Evolutionary conservation across 2,113 vertebrate genomes (phyloP).

Genomic region (Chascanopsetta lugubris): DNA sequence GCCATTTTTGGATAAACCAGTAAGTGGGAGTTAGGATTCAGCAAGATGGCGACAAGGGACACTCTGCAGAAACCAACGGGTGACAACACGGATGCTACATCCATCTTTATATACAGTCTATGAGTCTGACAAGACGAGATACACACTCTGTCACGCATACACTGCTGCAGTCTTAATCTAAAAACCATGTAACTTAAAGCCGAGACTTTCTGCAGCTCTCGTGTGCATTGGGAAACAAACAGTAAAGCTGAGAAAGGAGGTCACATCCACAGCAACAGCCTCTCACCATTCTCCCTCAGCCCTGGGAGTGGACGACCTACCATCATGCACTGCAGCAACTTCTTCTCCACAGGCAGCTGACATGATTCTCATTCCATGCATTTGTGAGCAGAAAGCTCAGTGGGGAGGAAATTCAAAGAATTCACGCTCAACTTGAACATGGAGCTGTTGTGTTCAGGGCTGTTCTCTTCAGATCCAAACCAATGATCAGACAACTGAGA

Average conservation of each 20-base stretch:
- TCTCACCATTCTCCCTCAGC: slow-evolving; percentile 16
- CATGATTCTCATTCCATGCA: slow-evolving; percentile 43
- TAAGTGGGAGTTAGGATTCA: too few species aligned
- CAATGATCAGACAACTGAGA: not conserved
- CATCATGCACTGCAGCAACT: not conserved
- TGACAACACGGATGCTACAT: too few species aligned
- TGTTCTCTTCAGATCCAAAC: not conserved
- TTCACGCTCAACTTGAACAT: slow-evolving; percentile 21
- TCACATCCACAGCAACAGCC: slow-evolving; percentile 27
- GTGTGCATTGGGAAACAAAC: slow-evolving; percentile 18
- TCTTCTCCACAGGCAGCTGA: slow-evolving; percentile 44
- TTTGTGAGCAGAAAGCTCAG: slow-evolving; percentile 36
- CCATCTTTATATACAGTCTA: too few species aligned
- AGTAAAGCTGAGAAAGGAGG: slow-evolving; percentile 40
- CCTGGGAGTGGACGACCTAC: slow-evolving; percentile 16
- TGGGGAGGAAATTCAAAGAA: slow-evolving; percentile 34
- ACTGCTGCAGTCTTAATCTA: slow-evolving; percentile 17
- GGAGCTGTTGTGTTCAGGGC: slow-evolving; percentile 7
- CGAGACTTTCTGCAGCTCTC: not conserved
- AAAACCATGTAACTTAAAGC: slow-evolving; percentile 37
- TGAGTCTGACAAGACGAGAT: slow-evolving; percentile 3
- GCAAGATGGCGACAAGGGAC: too few species aligned
- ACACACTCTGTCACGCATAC: not conserved
- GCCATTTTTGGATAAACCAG: too few species aligned
- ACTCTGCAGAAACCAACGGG: too few species aligned